Evolutionary conservation across 2,888 invertebrate species (phyloP).

Genomic region (Auanema sp.): DNA sequence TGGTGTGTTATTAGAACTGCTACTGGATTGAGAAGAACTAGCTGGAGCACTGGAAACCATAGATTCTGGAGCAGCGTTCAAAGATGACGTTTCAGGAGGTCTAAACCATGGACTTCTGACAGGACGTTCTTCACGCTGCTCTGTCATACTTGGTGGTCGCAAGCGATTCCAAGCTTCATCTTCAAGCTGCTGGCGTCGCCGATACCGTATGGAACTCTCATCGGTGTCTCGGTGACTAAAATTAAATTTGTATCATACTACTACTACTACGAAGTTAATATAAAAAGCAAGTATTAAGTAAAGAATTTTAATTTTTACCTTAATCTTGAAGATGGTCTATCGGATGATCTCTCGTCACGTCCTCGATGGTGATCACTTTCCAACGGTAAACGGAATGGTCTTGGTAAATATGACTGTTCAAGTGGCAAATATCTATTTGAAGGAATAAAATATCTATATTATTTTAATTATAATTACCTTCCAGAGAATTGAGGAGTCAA

Average conservation of each 20-base stretch:
- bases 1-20: background rate
- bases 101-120: conserved; percentile 16
- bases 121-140: background rate
- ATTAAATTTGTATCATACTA: background rate
- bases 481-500: conserved; percentile 61
- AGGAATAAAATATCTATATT: background rate
- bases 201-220: conserved; percentile 44
- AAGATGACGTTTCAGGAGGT: conserved; percentile 13
- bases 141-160: conserved; percentile 16
- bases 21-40: conserved; percentile 1
- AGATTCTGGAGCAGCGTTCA: conserved; percentile 17
- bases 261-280: background rate
- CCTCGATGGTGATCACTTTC: conserved; percentile 45
- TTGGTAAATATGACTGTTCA: conserved; percentile 61
- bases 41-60: conserved; percentile 4
- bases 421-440: conserved; percentile 50
- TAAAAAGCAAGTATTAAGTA: background rate
- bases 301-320: background rate
- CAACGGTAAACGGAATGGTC: conserved; percentile 46
- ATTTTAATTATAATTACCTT: conserved; percentile 29
- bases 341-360: conserved; percentile 26
- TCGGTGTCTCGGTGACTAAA: conserved; percentile 24
- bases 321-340: conserved; percentile 16
- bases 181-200: conserved; percentile 56
- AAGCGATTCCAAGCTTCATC: conserved; percentile 58